These are phyloP conservation scores for Brachypalpus laphriformis DNA, from an alignment of 2,888 invertebrate species.

Conservation along the genomic window DNA sequence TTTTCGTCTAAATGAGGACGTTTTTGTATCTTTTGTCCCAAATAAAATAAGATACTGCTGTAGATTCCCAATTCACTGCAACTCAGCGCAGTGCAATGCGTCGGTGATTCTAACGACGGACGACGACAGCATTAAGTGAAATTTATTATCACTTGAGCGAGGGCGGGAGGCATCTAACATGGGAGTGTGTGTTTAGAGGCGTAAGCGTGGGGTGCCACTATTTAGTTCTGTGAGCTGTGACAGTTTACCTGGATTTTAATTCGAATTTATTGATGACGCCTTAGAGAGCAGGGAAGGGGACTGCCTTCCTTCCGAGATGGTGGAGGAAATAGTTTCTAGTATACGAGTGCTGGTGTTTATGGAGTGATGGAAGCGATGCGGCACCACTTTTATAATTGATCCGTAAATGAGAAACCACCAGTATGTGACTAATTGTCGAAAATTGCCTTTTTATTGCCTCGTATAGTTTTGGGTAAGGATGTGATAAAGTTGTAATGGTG, in stretches of 20 bases:
- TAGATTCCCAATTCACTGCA: conserved; percentile 13
- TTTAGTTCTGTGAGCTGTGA: conserved; percentile 26
- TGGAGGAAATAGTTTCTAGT: conserved; percentile 17
- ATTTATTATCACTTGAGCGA: conserved; percentile 61
- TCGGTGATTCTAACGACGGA: conserved; percentile 71
- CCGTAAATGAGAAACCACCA: conserved; percentile 54
- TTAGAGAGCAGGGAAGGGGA: conserved; percentile 21
- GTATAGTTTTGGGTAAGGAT: not conserved
- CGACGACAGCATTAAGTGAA: conserved; percentile 70
- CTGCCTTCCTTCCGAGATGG: not conserved
- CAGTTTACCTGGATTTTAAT: conserved; percentile 69
- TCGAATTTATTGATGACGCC: conserved; percentile 69
- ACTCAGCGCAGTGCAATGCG: conserved; percentile 54
- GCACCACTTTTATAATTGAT: conserved; percentile 56
- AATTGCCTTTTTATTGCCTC: conserved; percentile 46
- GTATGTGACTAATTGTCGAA: conserved; percentile 66
- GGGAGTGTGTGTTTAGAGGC: conserved; percentile 23
- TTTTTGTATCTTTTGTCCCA: conserved; percentile 28
- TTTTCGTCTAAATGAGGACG: conserved; percentile 27
- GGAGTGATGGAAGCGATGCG: conserved; percentile 52
- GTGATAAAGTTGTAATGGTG: not conserved
- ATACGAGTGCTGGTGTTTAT: conserved; percentile 43
- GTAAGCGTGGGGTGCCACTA: conserved; percentile 59
- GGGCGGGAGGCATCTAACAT: conserved; percentile 14
- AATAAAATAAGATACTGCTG: conserved; percentile 29